These are phyloP conservation scores for Lipophrys pholis DNA, from an alignment of 2,113 vertebrate species.

Conservation along the genomic window DNA sequence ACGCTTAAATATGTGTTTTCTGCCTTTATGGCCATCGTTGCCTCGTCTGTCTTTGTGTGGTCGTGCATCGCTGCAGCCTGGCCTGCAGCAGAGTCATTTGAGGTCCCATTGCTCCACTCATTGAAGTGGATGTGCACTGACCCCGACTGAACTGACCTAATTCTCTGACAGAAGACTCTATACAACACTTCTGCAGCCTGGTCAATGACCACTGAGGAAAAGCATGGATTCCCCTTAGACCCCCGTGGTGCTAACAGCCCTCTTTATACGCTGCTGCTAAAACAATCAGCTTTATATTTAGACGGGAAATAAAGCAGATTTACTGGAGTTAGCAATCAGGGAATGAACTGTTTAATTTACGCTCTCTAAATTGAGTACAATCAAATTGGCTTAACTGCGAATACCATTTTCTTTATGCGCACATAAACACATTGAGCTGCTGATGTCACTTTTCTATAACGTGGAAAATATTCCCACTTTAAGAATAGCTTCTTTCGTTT, in stretches of 20 bases:
- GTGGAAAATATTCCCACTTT: neutral
- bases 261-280: conserved; percentile 19
- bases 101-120: conserved; percentile 68
- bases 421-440: neutral
- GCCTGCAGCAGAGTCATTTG: conserved; percentile 64
- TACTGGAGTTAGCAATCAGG: neutral
- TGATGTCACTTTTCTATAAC: neutral
- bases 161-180: conserved; percentile 75
- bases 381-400: neutral
- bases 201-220: conserved; percentile 51
- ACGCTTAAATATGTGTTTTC: neutral
- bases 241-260: conserved; percentile 50
- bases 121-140: conserved; percentile 77
- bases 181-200: conserved; percentile 48
- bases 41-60: conserved; percentile 15
- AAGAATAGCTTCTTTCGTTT: neutral
- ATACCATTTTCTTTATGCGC: conserved; percentile 3
- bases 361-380: conserved; percentile 8
- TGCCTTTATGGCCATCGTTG: neutral
- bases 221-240: conserved; percentile 44
- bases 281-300: conserved; percentile 3
- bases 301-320: conserved; percentile 7
- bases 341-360: conserved; percentile 8
- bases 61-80: conserved; percentile 24
- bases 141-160: conserved; percentile 77